Conservation (phyloP, 1,140 invertebrate genomes). For the Euwallacea fornicatus region DNA sequence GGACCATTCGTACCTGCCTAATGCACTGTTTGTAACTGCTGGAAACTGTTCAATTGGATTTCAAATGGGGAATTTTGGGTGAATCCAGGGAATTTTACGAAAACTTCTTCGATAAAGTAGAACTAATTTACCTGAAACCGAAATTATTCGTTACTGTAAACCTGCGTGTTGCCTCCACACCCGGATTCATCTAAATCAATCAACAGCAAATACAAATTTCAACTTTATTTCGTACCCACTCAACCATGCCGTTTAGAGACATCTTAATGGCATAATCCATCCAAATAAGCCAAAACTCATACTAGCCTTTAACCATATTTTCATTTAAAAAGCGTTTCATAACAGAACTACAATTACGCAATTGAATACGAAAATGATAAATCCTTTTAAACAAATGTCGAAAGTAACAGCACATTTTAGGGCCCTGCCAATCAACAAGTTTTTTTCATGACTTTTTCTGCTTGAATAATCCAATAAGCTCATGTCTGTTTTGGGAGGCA, state of each 20-base stretch:
- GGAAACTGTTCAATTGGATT: too few species aligned
- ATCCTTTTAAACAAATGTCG: conserved; percentile 1
- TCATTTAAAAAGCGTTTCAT: not conserved
- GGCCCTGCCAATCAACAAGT: conserved; percentile 9
- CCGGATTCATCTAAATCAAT: too few species aligned
- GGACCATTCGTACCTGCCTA: too few species aligned
- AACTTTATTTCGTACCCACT: not conserved
- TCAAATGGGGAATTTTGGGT: too few species aligned
- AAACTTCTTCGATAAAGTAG: too few species aligned
- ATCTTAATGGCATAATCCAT: not conserved
- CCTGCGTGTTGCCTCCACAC: too few species aligned
- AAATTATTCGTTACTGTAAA: too few species aligned
- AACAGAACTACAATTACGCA: not conserved
- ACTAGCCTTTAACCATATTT: not conserved
- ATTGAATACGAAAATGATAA: conserved; percentile 4
- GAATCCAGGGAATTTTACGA: too few species aligned
- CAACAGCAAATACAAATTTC: not conserved
- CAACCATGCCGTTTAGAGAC: not conserved
- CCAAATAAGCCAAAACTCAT: not conserved
- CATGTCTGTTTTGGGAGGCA: not conserved
- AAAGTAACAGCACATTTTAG: not conserved
- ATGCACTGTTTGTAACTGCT: too few species aligned
- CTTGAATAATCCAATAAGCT: not conserved
- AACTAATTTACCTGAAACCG: too few species aligned
- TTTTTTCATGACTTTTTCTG: not conserved